phyloP scores from a whole-genome alignment of 2,797 vertebrate genomes.

The Falco peregrinus region DNA sequence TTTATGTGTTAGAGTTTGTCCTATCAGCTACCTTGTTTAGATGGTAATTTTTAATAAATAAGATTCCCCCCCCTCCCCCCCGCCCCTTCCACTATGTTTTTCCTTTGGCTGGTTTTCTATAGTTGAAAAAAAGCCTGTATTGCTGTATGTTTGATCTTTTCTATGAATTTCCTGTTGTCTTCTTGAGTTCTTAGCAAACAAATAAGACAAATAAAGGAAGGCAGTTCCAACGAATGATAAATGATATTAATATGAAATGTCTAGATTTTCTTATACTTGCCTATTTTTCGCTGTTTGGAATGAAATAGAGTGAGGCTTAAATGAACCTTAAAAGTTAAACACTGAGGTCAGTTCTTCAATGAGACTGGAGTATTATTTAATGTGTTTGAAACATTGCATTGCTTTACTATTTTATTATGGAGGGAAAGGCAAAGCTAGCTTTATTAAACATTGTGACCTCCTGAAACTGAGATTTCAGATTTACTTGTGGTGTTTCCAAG shows the following conservation, averaged over 20 bases:
- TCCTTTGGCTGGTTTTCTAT: background rate
- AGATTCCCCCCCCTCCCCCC: no score
- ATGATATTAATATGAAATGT: background rate
- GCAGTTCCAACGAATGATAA: background rate
- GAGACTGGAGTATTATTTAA: background rate
- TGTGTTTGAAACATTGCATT: background rate
- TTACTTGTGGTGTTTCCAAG: background rate
- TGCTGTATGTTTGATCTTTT: background rate
- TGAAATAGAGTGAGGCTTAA: background rate
- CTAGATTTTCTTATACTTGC: background rate
- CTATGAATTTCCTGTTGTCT: background rate
- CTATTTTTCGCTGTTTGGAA: background rate
- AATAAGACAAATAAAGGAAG: background rate
- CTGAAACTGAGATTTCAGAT: background rate
- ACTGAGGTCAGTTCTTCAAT: rapidly evolving
- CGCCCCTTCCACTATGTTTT: background rate
- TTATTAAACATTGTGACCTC: background rate
- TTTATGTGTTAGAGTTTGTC: background rate
- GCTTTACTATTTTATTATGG: background rate
- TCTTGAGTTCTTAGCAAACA: background rate
- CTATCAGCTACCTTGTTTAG: background rate
- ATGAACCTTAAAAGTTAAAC: background rate
- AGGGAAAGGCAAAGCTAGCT: background rate
- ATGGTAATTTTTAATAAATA: background rate
- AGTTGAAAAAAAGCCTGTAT: background rate